Conservation (phyloP, 1,140 invertebrate species). For the Drosophila tristis region DNA sequence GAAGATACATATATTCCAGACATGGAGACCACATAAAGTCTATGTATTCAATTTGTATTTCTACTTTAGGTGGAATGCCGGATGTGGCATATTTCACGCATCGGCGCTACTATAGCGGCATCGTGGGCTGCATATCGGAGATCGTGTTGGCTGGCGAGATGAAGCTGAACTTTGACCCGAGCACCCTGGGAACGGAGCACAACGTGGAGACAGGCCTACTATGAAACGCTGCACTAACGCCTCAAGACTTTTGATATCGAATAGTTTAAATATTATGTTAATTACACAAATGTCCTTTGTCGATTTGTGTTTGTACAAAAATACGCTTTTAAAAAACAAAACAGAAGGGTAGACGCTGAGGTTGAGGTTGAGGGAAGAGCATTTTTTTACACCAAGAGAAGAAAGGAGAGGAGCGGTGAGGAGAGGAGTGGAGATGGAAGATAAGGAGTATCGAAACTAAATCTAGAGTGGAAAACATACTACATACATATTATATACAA, state of each 20-base stretch:
- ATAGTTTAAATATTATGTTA: conserved; percentile 75
- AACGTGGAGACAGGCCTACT: conserved; percentile 83
- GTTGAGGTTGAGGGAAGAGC: conserved; percentile 25
- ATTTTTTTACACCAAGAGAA: conserved; percentile 72
- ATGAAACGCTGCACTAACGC: conserved; percentile 76
- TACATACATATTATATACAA: conserved; percentile 66
- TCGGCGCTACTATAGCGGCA: conserved; percentile 89
- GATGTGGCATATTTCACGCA: conserved; percentile 88
- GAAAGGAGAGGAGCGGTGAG: background rate
- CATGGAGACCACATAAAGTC: background rate
- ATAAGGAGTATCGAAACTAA: conserved; percentile 49
- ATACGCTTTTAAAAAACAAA: conserved; percentile 68
- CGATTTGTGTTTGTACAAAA: conserved; percentile 77
- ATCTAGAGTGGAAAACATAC: conserved; percentile 61
- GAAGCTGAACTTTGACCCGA: conserved; percentile 84
- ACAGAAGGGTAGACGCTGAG: conserved; percentile 3
- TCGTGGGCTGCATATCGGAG: conserved; percentile 92
- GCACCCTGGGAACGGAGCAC: conserved; percentile 79
- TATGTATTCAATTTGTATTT: background rate
- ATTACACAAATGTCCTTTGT: conserved; percentile 60
- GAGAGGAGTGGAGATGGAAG: background rate
- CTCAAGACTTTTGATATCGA: conserved; percentile 78
- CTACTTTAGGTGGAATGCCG: conserved; percentile 89
- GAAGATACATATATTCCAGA: background rate
- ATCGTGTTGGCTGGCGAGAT: conserved; percentile 92